Evolutionary conservation across 2,797 vertebrate genomes (phyloP), one percentile per base, ranked within the genome.

Genomic region (Chiloscyllium punctatum): DNA sequence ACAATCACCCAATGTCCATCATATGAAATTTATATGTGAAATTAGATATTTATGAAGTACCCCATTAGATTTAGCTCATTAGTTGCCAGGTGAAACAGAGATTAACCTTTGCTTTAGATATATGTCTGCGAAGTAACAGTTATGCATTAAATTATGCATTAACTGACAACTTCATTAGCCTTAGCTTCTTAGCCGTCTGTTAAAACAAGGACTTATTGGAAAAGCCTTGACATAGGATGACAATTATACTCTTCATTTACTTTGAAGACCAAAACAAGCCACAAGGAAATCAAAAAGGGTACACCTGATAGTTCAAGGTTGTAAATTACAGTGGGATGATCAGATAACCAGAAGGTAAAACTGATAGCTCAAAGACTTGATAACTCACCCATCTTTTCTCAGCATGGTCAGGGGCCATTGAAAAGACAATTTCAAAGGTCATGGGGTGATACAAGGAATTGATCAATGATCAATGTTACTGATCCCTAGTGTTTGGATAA

Each of bases 11-110:
- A 92, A 69, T 68, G 18, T 42, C n/a, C 18, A 69, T 25, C 7
- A 23, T 69, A 11, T 92, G 90, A 92, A 92, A 23, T 92, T 69
- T 69, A 69, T 68, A 92, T 11, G 90, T 69, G 90, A 92, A 92
- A 92, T 42, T 92, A 37, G 62, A 92, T 92, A 92, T 30, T 92
- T 69, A 69, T 42, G 62, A 92, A 66, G n/a, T 69, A n/a, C 62
- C 62, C 62, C 33, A 92, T 92, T 92, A 68, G n/a, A n/a, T 68
- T 21, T n/a, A 92, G n/a, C 33, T 68, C 62, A 42, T 37, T 69
- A 69, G 90, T 21, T 92, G 66, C 87, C 30, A 33, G 87, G 57
- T 30, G 33, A 53, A 87, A 27, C 25, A 87, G 88, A 91, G 88
- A 37, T 91, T 91, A 68, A 37, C 62, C 57, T 68, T 37, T 91